phyloP scores from a whole-genome alignment of 1,140 invertebrate species.

The Geopemphigus sp. region DNA sequence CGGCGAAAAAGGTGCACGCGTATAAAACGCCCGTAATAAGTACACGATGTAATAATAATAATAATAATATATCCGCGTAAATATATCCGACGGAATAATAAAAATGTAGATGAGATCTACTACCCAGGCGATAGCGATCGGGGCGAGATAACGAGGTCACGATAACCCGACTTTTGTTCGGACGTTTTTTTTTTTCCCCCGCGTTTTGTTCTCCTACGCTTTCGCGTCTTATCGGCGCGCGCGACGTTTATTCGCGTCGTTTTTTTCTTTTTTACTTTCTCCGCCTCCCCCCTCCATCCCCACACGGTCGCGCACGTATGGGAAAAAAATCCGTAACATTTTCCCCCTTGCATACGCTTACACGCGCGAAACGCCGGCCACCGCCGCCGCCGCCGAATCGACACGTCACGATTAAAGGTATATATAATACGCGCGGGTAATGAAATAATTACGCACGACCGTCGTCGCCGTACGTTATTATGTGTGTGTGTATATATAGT shows the following conservation, averaged over 20 bases:
- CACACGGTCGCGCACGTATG: not conserved
- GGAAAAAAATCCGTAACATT: not conserved
- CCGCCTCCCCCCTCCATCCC: not conserved
- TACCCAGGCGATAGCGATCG: constrained; percentile 9
- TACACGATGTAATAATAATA: too few relatives aligned
- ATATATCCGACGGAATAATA: constrained; percentile 30
- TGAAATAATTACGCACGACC: constrained; percentile 49
- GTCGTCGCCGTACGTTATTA: not conserved
- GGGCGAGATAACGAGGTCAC: constrained; percentile 34
- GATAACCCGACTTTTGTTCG: constrained; percentile 15
- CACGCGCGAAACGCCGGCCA: constrained; percentile 22
- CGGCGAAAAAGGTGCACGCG: too few relatives aligned
- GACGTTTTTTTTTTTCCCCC: not conserved
- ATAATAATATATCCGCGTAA: too few relatives aligned
- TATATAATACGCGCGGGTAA: constrained; percentile 14
- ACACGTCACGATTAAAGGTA: constrained; percentile 31
- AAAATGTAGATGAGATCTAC: constrained; percentile 41
- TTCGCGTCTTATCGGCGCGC: too few relatives aligned
- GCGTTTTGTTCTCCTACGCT: not conserved
- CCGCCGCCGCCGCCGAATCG: constrained; percentile 10
- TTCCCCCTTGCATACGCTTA: constrained; percentile 40
- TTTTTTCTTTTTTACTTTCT: not conserved
- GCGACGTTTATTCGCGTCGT: not conserved
- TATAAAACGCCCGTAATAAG: too few relatives aligned
- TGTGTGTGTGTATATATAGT: too few relatives aligned